These are phyloP conservation scores for Piaya cayana DNA, from an alignment of 2,113 vertebrate species.

Conservation along the genomic window DNA sequence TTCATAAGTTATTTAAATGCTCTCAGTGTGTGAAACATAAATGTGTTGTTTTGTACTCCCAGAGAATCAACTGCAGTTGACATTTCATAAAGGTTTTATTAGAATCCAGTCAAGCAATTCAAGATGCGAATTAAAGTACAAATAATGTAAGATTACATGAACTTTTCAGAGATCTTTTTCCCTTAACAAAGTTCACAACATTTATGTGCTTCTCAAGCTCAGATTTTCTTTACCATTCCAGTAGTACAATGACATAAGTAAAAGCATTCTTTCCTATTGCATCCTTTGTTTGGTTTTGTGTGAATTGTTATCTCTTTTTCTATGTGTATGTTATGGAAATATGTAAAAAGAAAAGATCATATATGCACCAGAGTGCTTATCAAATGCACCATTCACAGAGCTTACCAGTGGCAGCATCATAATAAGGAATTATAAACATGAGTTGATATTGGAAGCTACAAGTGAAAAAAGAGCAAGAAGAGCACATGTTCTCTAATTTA, in stretches of 20 bases:
- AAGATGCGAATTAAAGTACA: background rate
- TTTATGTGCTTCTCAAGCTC: background rate
- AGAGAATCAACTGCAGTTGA: background rate
- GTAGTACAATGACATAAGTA: background rate
- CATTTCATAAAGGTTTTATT: conserved; percentile 8
- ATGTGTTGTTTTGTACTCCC: background rate
- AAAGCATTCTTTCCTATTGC: background rate
- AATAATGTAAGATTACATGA: background rate
- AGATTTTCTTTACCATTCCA: background rate
- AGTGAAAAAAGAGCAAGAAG: background rate
- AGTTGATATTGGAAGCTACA: background rate
- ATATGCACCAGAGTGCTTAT: background rate
- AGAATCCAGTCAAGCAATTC: background rate
- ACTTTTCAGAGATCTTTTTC: background rate
- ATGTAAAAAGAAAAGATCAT: background rate
- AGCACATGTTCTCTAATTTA: background rate
- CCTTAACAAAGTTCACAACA: background rate
- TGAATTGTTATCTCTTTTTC: background rate
- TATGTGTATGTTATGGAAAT: background rate
- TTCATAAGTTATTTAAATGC: background rate
- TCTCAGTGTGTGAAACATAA: background rate
- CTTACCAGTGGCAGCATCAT: fast-evolving
- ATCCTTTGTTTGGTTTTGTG: background rate
- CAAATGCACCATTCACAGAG: background rate
- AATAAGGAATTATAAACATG: background rate